A percentile compares a stretch with the other conserved stretches of the same genome.
These are phyloP conservation scores for Muscicapa striata DNA, from an alignment of 2,797 vertebrate species.

Conservation along the genomic window DNA sequence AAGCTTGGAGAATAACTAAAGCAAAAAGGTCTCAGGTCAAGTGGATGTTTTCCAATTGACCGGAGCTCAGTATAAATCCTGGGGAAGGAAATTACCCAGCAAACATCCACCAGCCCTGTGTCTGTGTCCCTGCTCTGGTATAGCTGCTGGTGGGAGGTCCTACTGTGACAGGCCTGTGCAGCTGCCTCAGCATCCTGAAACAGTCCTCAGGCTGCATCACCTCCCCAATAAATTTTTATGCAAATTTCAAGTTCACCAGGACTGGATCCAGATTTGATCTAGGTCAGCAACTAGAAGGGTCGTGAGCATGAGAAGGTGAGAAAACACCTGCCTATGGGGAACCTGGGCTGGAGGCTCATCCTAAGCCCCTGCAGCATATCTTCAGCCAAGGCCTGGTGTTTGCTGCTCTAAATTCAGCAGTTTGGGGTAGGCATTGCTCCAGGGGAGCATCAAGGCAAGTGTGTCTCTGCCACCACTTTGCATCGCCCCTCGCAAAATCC, in stretches of 20 bases:
- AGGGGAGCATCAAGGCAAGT: fast-evolving
- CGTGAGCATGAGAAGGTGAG: background rate
- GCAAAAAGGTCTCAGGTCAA: background rate
- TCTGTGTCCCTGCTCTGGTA: background rate
- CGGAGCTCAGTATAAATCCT: background rate
- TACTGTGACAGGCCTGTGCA: background rate
- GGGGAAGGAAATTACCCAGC: background rate
- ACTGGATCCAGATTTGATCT: background rate
- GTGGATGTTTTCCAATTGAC: slow-evolving; percentile 18
- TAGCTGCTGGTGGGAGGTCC: background rate
- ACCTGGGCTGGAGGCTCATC: background rate
- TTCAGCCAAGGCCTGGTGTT: fast-evolving
- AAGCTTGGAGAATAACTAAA: slow-evolving; percentile 28
- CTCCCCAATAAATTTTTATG: background rate
- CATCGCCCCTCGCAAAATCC: fast-evolving
- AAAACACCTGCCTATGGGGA: background rate
- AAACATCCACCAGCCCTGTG: background rate
- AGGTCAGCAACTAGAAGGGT: background rate
- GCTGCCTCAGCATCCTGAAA: background rate
- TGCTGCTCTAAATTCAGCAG: background rate
- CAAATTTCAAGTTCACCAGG: background rate
- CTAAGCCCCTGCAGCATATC: background rate
- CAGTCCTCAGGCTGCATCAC: background rate
- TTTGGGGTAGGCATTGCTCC: fast-evolving
- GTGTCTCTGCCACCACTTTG: fast-evolving